Percentiles rank a stretch among this genome's conserved stretches.
Evolutionary conservation across 2,888 invertebrate genomes (phyloP).

Genomic region (Vannuccia rotundouncinata): DNA sequence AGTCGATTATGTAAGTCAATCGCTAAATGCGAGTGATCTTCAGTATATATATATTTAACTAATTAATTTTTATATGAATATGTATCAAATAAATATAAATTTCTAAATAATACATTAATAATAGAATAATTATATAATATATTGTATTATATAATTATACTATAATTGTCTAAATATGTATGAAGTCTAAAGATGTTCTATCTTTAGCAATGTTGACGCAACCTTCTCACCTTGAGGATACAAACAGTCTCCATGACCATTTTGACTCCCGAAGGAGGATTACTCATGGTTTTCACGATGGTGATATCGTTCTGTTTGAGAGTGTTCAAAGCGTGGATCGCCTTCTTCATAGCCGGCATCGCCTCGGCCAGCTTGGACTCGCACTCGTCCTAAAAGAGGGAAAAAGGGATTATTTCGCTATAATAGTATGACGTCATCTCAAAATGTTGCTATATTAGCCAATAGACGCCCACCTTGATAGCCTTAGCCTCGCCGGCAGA

Average conservation of each 20-base stretch:
- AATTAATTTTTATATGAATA: too few species aligned
- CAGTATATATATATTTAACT: too few species aligned
- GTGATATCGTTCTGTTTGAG: slow-evolving; percentile 56
- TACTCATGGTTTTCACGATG: slow-evolving; percentile 52
- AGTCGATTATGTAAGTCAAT: too few species aligned
- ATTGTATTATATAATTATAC: too few species aligned
- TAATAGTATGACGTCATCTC: not conserved
- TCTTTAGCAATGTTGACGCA: too few species aligned
- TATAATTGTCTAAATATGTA: too few species aligned
- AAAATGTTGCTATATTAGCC: not conserved
- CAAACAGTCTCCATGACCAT: slow-evolving; percentile 56
- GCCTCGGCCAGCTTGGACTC: slow-evolving; percentile 53
- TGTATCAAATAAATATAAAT: too few species aligned
- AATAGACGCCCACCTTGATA: slow-evolving; percentile 48
- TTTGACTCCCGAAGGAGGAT: slow-evolving; percentile 53
- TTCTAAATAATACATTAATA: too few species aligned
- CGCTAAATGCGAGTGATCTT: too few species aligned
- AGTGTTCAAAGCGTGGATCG: slow-evolving; percentile 53
- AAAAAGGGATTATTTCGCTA: not conserved
- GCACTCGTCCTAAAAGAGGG: slow-evolving; percentile 50
- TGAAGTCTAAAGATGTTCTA: too few species aligned
- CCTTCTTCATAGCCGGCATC: slow-evolving; percentile 55
- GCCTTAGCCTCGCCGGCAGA: slow-evolving; percentile 52
- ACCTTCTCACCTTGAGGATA: slow-evolving; percentile 54
- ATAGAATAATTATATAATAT: too few species aligned